phyloP scores from a whole-genome alignment of 2,113 vertebrate genomes.

The Tympanuchus pallidicinctus region DNA sequence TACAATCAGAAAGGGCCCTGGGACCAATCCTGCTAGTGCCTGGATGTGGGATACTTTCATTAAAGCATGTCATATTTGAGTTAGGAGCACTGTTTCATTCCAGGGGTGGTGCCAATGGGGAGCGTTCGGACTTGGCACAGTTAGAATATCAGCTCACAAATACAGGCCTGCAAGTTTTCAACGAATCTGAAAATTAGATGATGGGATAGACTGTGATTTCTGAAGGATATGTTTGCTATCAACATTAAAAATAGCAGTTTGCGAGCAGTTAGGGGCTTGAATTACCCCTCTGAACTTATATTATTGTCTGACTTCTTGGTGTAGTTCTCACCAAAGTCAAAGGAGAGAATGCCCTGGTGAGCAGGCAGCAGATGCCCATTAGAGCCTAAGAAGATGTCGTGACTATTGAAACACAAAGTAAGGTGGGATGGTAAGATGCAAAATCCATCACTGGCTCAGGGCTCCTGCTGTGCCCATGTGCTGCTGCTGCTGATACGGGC shows the following conservation, averaged over 20 bases:
- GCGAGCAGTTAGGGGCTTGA: not conserved
- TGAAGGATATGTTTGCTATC: not conserved
- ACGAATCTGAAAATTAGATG: not conserved
- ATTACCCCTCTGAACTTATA: not conserved
- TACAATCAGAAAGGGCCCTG: not conserved
- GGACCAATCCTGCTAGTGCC: not conserved
- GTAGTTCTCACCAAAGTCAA: not conserved
- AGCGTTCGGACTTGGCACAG: not conserved
- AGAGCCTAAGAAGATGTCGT: not conserved
- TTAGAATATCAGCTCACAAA: not conserved
- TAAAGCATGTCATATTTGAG: not conserved
- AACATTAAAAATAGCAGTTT: not conserved
- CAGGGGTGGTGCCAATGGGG: not conserved
- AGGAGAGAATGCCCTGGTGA: not conserved
- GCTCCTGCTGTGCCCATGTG: not conserved
- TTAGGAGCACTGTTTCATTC: not conserved
- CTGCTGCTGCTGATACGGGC: not conserved
- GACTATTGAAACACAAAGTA: slow-evolving; percentile 4
- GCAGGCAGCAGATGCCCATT: not conserved
- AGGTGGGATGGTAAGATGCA: not conserved
- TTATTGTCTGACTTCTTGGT: not conserved
- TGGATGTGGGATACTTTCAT: not conserved
- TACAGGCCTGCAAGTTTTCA: not conserved
- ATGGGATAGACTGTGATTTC: not conserved
- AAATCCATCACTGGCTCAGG: not conserved